These are phyloP conservation scores for Charadrius vociferus DNA, from an alignment of 2,113 vertebrate genomes.

Conservation along the genomic window DNA sequence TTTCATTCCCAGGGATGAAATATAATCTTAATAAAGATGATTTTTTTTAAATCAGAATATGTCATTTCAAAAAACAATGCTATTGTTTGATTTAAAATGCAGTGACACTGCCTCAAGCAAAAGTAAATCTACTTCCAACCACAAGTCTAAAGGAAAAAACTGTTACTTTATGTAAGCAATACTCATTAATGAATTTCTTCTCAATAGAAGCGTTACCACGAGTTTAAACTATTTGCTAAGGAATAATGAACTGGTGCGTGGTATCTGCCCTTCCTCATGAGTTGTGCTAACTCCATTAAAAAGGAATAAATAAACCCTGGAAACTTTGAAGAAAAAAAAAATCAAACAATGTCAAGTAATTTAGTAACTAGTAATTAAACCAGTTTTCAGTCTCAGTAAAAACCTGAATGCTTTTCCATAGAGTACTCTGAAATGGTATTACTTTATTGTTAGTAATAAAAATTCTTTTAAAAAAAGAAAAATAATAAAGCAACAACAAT, in stretches of 20 bases:
- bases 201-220: background rate
- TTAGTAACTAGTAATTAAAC: background rate
- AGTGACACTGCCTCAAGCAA: background rate
- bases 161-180: background rate
- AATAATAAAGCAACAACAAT: background rate
- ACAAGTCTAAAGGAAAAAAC: background rate
- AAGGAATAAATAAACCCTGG: background rate
- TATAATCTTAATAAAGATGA: background rate
- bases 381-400: background rate
- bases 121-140: background rate
- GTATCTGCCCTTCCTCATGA: background rate
- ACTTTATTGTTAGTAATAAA: background rate
- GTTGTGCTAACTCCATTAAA: background rate
- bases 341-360: background rate
- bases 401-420: background rate
- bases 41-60: background rate
- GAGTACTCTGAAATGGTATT: background rate
- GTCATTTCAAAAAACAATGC: background rate
- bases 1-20: background rate
- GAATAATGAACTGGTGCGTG: background rate
- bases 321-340: background rate
- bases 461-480: background rate
- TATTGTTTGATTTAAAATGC: background rate
- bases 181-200: background rate
- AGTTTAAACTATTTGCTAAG: background rate